Base-by-base conservation (phyloP, 2,113 vertebrate genomes). In the Arenaria interpres region DNA sequence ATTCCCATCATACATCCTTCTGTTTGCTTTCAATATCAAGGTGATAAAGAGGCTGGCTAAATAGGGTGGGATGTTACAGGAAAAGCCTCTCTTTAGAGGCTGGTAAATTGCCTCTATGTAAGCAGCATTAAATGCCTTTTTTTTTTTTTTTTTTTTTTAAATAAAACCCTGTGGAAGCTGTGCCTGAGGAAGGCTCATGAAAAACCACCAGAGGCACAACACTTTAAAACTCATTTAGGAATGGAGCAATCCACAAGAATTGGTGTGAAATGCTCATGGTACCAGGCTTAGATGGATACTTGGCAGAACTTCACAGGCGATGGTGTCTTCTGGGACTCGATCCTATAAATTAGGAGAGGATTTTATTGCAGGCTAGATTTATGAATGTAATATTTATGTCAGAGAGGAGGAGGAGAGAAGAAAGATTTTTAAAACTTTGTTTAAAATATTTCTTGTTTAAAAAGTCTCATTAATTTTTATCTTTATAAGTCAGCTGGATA, bases 271-370 rank as follows among this genome's bases (percentile, higher is more conserved):
- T 0, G 5, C 25, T 95, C 39, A 50, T 9, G 82, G 25, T 73
- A 73, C 53, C 48, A 76, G 56, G 56, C 68, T 95, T 89, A 68
- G 62, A 60, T 53, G 32, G 45, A 62, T 73, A 82, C 54, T 9
- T 97, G 90, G 89, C 89, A 91, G 41, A 95, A 82, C 80, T 92
- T 95, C 92, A 95, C 57, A 90, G 66, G 37, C 4, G 2, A n/a
- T 1, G 0, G 23, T 72, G 56, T 92, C 51, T 95, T 91, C 74
- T 89, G 67, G 50, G 74, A 91, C 78, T 28, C 1, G 0, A 51
- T 64, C 30, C 43, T 89, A 76, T 90, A 89, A 94, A 90, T 87
- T 84, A 87, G 17, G 28, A 77, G 68, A 84, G 37, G 21, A 71
- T 86, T 95, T 96, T 93, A 91, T 77, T 41, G 33, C n/a, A 92